Conservation (phyloP, 2,113 vertebrate species). For the Lonchura striata region DNA sequence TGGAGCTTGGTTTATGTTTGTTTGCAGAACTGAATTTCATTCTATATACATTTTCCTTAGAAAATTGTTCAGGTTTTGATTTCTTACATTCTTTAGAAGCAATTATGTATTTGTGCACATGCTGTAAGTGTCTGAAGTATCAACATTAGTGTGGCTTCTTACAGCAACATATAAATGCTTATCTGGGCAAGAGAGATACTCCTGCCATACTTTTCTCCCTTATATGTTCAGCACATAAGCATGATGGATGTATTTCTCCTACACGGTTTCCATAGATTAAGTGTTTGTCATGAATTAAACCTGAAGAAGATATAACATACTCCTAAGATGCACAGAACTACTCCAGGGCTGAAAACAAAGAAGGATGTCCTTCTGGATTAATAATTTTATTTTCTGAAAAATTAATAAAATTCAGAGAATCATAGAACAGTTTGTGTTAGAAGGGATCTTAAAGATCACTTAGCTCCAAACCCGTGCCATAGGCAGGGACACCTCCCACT, state of each 20-base stretch:
- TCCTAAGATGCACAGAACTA: neutral
- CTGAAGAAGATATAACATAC: neutral
- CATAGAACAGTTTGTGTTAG: neutral
- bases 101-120: neutral
- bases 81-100: neutral
- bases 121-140: neutral
- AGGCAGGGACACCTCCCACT: neutral
- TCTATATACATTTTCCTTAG: neutral
- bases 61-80: neutral
- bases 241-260: neutral
- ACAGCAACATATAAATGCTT: neutral
- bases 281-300: neutral
- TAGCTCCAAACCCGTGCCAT: neutral
- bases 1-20: neutral
- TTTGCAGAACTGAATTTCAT: neutral
- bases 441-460: neutral
- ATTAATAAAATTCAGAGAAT: neutral
- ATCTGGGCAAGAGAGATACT: neutral
- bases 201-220: neutral
- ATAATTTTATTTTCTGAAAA: neutral
- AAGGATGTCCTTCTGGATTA: neutral
- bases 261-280: neutral
- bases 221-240: neutral
- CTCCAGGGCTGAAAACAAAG: neutral
- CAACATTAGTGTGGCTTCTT: neutral